Conservation (phyloP, 2,888 invertebrate genomes). For the Agriopis aurantiaria region DNA sequence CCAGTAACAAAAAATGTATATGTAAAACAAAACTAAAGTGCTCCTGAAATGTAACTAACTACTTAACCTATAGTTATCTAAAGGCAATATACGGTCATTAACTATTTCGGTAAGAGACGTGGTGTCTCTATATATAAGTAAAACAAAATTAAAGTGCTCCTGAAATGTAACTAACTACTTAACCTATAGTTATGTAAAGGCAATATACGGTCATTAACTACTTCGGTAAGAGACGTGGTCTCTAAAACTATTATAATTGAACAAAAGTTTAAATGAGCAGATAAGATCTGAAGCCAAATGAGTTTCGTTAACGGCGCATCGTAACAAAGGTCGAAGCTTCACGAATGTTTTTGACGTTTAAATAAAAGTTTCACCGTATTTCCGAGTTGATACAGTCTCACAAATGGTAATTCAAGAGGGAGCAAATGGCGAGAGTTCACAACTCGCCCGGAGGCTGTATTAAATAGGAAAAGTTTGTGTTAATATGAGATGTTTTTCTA, state of each 20-base stretch:
- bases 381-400: conserved; percentile 52
- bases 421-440: conserved; percentile 51
- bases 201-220: too few species aligned
- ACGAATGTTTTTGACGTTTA: conserved; percentile 53
- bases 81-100: too few species aligned
- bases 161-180: too few species aligned
- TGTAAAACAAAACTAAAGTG: too few species aligned
- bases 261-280: conserved; percentile 24
- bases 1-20: too few species aligned
- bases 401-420: conserved; percentile 56
- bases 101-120: too few species aligned
- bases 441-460: conserved; percentile 56
- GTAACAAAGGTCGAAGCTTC: conserved; percentile 38
- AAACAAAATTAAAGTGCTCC: too few species aligned
- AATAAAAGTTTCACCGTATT: conserved; percentile 55
- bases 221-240: not conserved
- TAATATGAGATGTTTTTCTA: conserved; percentile 61
- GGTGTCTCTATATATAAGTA: too few species aligned
- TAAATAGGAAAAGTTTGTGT: conserved; percentile 65
- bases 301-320: conserved; percentile 34
- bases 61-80: too few species aligned
- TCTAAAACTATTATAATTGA: conserved; percentile 17
- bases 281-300: conserved; percentile 28
- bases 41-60: too few species aligned
- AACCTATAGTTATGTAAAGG: too few species aligned